Percentiles rank a stretch among this genome's conserved stretches.
phyloP scores from a whole-genome alignment of 2,888 invertebrate species.

The Rugalucina vietnamica region DNA sequence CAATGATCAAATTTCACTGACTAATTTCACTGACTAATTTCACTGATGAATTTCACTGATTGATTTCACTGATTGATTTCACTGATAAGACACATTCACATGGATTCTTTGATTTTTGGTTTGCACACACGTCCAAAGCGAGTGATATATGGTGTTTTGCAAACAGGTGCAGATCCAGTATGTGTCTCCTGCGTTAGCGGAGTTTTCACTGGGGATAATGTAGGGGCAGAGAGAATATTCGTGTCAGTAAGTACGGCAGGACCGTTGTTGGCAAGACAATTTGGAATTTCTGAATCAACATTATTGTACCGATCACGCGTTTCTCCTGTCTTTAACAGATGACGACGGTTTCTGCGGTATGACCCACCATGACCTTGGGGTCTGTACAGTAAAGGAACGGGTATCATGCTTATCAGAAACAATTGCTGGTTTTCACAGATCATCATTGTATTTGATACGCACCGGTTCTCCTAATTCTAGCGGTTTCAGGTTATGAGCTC shows the following conservation, averaged over 20 bases:
- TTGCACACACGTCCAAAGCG: background rate
- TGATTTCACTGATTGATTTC: no score
- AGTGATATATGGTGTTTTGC: background rate
- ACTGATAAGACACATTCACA: no score
- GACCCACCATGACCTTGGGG: background rate
- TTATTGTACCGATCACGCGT: background rate
- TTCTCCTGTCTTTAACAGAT: background rate
- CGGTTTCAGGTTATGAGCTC: no score
- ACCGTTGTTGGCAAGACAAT: background rate
- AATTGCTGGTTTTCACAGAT: background rate
- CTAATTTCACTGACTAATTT: no score
- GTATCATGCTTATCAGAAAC: background rate
- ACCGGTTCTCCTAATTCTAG: no score
- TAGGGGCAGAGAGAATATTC: background rate
- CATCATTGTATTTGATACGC: background rate
- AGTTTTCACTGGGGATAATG: background rate
- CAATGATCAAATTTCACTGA: no score
- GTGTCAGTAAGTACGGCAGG: background rate
- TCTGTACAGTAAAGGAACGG: background rate
- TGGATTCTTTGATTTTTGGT: background rate
- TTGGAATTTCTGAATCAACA: background rate
- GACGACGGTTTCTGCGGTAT: background rate
- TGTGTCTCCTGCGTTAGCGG: background rate
- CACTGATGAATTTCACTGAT: no score
- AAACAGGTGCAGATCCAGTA: background rate